Conservation (phyloP, 2,797 vertebrate genomes). For the Myotis findleyi region DNA sequence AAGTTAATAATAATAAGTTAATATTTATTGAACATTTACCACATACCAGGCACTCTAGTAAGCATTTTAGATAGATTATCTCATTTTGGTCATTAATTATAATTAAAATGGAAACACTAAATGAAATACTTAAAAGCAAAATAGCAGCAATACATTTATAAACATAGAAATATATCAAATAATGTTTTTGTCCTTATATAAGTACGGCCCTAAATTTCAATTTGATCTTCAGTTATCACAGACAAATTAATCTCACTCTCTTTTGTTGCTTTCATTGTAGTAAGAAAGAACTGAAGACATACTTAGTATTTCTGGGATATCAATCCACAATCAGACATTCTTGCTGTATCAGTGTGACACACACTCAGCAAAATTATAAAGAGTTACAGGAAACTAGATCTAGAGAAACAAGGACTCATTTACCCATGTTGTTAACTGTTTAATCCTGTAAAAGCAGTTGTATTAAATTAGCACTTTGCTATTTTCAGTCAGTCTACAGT, state of each 20-base stretch:
- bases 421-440: neutral
- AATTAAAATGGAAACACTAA: conserved; percentile 43
- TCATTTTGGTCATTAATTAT: conserved; percentile 16
- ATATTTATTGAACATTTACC: neutral
- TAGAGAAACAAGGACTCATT: neutral
- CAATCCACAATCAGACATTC: neutral
- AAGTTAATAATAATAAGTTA: conserved; percentile 26
- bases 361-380: neutral
- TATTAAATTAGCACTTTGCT: neutral
- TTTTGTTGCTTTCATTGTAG: neutral
- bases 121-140: conserved; percentile 41
- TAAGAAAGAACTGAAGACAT: neutral
- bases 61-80: neutral
- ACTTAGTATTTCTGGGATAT: neutral
- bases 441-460: neutral
- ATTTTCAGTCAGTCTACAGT: neutral
- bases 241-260: neutral
- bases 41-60: neutral
- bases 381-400: neutral
- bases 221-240: neutral
- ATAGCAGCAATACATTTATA: neutral
- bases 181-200: neutral
- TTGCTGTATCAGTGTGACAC: neutral
- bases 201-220: neutral
- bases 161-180: neutral